A percentile compares a stretch with the other conserved stretches of the same genome.
Conservation (phyloP, 2,113 vertebrate genomes). For the Hemibagrus wyckioides region DNA sequence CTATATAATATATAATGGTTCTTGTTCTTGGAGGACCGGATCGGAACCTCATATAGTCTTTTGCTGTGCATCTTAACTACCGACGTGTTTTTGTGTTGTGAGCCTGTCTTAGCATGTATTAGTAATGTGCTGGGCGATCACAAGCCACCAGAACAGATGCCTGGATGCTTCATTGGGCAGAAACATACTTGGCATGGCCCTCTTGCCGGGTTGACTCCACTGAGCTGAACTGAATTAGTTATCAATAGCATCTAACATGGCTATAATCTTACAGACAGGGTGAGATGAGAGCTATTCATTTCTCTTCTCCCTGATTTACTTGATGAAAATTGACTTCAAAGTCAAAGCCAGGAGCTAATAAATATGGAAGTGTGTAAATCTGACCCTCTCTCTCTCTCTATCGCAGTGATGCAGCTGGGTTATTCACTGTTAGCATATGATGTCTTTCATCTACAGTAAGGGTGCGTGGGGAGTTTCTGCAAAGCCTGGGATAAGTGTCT, state of each 20-base stretch:
- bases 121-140: not conserved
- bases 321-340: conserved; percentile 7
- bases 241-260: not conserved
- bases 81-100: not conserved
- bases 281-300: not conserved
- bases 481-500: conserved; percentile 23
- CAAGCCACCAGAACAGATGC: not conserved
- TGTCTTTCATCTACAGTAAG: conserved; percentile 16
- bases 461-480: not conserved
- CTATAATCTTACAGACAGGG: not conserved
- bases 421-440: conserved; percentile 13
- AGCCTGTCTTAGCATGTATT: not conserved
- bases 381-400: not conserved
- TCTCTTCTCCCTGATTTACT: not conserved
- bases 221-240: not conserved
- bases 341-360: not conserved
- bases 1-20: not conserved
- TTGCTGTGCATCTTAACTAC: not conserved
- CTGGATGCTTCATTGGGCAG: not conserved
- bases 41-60: not conserved
- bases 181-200: not conserved
- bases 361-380: conserved; percentile 21
- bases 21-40: not conserved
- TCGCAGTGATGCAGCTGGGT: not conserved
- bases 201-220: not conserved